Evolutionary conservation across 2,797 vertebrate species (phyloP).

Genomic region (Lagodon rhomboides): DNA sequence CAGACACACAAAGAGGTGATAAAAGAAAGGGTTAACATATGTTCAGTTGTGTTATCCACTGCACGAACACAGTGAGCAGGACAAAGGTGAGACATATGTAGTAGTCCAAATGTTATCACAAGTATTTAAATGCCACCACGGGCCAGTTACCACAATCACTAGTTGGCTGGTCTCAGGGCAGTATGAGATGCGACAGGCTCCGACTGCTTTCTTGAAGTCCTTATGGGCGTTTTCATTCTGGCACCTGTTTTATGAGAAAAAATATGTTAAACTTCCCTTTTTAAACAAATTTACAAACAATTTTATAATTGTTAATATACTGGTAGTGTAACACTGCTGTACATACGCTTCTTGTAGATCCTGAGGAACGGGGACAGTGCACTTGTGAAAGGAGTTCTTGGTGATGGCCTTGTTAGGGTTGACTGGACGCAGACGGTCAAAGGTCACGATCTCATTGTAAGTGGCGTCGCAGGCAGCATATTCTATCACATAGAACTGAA

Average conservation of each 20-base stretch:
- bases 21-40: background rate
- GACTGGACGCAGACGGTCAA: slow-evolving; percentile 95
- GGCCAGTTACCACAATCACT: slow-evolving; percentile 91
- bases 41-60: background rate
- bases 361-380: slow-evolving; percentile 94
- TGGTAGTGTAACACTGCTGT: background rate
- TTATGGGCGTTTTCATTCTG: slow-evolving; percentile 95
- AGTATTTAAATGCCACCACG: slow-evolving; percentile 11
- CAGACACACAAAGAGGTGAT: slow-evolving; percentile 3
- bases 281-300: too few species aligned
- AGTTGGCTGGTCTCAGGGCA: slow-evolving; percentile 92
- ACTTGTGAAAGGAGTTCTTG: slow-evolving; percentile 96
- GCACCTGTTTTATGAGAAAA: slow-evolving; percentile 85
- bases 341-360: slow-evolving; percentile 96
- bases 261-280: background rate
- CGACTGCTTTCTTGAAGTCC: slow-evolving; percentile 99
- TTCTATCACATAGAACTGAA: slow-evolving; percentile 98
- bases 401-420: slow-evolving; percentile 96
- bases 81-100: background rate
- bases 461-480: slow-evolving; percentile 98
- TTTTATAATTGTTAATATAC: too few species aligned
- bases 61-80: background rate
- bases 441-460: slow-evolving; percentile 99
- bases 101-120: background rate
- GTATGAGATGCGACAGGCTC: slow-evolving; percentile 93